Percentiles rank a stretch among this genome's conserved stretches.
These are phyloP conservation scores for Malaclemys terrapin DNA, from an alignment of 2,113 vertebrate species.

Conservation along the genomic window DNA sequence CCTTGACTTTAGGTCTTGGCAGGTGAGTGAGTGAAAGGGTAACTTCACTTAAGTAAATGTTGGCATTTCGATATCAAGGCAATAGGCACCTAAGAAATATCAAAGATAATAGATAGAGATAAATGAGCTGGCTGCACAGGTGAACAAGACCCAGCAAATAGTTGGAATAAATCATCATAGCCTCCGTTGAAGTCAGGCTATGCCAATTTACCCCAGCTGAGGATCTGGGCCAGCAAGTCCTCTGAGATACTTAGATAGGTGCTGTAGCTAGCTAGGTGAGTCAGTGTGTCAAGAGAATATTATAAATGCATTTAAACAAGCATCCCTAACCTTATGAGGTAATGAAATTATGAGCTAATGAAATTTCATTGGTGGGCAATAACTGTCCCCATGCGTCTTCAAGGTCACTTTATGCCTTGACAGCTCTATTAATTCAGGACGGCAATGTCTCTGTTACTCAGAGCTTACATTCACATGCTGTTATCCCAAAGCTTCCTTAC, in stretches of 20 bases:
- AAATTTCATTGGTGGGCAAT: neutral
- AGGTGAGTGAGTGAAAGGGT: neutral
- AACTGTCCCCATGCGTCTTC: neutral
- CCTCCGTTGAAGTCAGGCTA: constrained; percentile 17
- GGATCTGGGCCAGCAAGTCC: neutral
- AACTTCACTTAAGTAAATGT: neutral
- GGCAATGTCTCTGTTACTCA: neutral
- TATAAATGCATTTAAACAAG: neutral
- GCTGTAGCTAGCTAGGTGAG: neutral
- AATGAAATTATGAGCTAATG: neutral
- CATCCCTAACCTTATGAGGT: neutral
- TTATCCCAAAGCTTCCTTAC: neutral
- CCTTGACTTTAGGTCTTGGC: neutral
- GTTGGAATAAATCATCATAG: constrained; percentile 30
- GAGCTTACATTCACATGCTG: neutral
- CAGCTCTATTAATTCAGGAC: neutral
- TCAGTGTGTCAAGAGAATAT: neutral
- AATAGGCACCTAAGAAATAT: neutral
- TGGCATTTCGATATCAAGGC: neutral
- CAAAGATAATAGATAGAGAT: neutral
- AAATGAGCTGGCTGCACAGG: neutral
- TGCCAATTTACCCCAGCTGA: neutral
- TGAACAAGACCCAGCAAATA: neutral
- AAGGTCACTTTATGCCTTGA: neutral
- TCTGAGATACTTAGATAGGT: neutral